phyloP scores from a whole-genome alignment of 2,797 vertebrate genomes.

The Eidolon dupreanum region DNA sequence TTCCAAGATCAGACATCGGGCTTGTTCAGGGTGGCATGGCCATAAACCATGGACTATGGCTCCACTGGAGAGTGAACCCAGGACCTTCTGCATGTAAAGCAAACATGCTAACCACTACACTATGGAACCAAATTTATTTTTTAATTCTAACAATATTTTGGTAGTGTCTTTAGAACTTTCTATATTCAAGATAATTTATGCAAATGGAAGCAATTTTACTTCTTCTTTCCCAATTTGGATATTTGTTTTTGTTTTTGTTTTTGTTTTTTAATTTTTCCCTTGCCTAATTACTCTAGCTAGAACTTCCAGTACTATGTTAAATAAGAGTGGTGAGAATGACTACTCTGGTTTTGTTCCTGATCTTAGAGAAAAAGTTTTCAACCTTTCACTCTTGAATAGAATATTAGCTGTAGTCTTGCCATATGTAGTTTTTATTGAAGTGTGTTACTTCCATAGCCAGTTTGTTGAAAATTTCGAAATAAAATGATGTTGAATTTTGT shows the following conservation, averaged over 20 bases:
- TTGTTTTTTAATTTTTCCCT: not conserved
- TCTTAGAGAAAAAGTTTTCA: not conserved
- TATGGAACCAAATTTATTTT: not conserved
- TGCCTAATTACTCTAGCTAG: not conserved
- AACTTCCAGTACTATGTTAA: not conserved
- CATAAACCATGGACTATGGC: too few relatives aligned
- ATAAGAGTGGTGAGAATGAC: not conserved
- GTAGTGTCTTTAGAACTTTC: not conserved
- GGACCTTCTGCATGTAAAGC: too few relatives aligned
- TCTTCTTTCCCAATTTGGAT: not conserved
- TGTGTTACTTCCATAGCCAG: not conserved
- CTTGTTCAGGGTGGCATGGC: too few relatives aligned
- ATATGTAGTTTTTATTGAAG: not conserved
- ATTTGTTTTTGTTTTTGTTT: not conserved
- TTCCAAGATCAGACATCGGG: too few relatives aligned
- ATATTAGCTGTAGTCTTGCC: not conserved
- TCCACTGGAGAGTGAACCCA: too few relatives aligned
- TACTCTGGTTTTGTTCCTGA: not conserved
- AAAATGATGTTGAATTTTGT: not conserved
- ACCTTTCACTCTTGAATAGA: not conserved
- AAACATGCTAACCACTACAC: too few relatives aligned
- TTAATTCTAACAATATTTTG: not conserved
- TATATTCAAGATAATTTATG: not conserved
- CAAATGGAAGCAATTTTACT: not conserved
- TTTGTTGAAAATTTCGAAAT: not conserved